These are phyloP conservation scores for Scaptomyza pallida DNA, from an alignment of 1,140 invertebrate species.

Conservation along the genomic window DNA sequence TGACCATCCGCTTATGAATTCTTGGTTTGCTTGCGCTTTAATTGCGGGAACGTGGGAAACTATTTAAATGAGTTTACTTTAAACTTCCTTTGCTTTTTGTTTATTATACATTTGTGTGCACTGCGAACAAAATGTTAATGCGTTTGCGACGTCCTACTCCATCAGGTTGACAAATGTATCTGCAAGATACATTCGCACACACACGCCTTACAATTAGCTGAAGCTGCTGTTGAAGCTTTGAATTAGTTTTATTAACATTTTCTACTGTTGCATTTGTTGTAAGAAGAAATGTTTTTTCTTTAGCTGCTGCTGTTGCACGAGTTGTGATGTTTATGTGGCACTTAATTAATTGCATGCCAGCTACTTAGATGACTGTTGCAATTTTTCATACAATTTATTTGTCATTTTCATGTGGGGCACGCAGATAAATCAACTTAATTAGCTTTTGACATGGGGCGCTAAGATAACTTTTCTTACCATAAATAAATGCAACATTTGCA, in stretches of 20 bases:
- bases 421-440: slow-evolving; percentile 71
- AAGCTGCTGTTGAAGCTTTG: slow-evolving; percentile 37
- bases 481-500: slow-evolving; percentile 56
- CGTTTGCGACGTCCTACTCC: slow-evolving; percentile 1
- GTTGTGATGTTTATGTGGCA: slow-evolving; percentile 60
- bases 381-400: slow-evolving; percentile 75
- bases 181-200: slow-evolving; percentile 49
- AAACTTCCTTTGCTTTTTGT: slow-evolving; percentile 46
- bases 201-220: slow-evolving; percentile 77
- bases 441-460: slow-evolving; percentile 67
- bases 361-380: slow-evolving; percentile 62
- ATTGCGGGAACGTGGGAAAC: slow-evolving; percentile 77
- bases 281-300: slow-evolving; percentile 8
- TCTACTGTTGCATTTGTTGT: slow-evolving; percentile 25
- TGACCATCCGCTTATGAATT: slow-evolving; percentile 32
- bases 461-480: slow-evolving; percentile 55
- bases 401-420: slow-evolving; percentile 67
- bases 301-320: slow-evolving; percentile 14
- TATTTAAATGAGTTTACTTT: slow-evolving; percentile 65
- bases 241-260: slow-evolving; percentile 12
- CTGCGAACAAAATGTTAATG: slow-evolving; percentile 50
- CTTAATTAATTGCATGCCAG: slow-evolving; percentile 73
- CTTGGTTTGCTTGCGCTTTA: slow-evolving; percentile 55
- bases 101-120: slow-evolving; percentile 38
- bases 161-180: slow-evolving; percentile 44